Evolutionary conservation across 2,797 vertebrate species (phyloP).

Genomic region (Microchirus variegatus): DNA sequence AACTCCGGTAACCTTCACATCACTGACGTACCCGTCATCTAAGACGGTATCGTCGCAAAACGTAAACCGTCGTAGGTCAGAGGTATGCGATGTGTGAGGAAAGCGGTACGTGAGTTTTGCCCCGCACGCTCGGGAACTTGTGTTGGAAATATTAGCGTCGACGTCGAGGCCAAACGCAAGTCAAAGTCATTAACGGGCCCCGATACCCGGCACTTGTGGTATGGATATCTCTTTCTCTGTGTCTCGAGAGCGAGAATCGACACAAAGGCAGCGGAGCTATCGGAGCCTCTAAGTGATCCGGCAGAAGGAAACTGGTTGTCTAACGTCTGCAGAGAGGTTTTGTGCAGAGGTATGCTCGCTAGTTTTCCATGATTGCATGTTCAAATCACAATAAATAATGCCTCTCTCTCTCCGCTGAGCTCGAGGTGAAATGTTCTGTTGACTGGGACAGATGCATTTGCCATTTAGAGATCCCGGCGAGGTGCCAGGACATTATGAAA

Average conservation of each 20-base stretch:
- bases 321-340: conserved; percentile 73
- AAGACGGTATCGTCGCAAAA: conserved; percentile 56
- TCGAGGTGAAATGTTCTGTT: conserved; percentile 57
- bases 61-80: conserved; percentile 29
- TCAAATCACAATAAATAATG: conserved; percentile 76
- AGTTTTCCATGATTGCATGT: conserved; percentile 79
- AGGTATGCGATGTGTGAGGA: conserved; percentile 32
- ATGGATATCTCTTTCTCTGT: conserved; percentile 58
- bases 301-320: conserved; percentile 78
- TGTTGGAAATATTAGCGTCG: conserved; percentile 65
- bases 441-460: conserved; percentile 51
- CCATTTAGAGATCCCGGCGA: conserved; percentile 49
- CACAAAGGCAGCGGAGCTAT: conserved; percentile 60
- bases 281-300: conserved; percentile 69
- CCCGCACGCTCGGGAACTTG: conserved; percentile 47
- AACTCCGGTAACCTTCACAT: conserved; percentile 63
- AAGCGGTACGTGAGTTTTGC: conserved; percentile 11
- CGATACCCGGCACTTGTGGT: conserved; percentile 61
- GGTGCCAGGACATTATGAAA: conserved; percentile 40
- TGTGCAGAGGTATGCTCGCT: conserved; percentile 71
- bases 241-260: conserved; percentile 70
- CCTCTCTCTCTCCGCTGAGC: conserved; percentile 47
- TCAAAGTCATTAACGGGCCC: conserved; percentile 57
- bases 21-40: conserved; percentile 53
- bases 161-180: conserved; percentile 50